Percentiles rank a stretch among this genome's conserved stretches.
These are phyloP conservation scores for Poeciliopsis gracilis DNA, from an alignment of 2,797 vertebrate genomes.

Conservation along the genomic window DNA sequence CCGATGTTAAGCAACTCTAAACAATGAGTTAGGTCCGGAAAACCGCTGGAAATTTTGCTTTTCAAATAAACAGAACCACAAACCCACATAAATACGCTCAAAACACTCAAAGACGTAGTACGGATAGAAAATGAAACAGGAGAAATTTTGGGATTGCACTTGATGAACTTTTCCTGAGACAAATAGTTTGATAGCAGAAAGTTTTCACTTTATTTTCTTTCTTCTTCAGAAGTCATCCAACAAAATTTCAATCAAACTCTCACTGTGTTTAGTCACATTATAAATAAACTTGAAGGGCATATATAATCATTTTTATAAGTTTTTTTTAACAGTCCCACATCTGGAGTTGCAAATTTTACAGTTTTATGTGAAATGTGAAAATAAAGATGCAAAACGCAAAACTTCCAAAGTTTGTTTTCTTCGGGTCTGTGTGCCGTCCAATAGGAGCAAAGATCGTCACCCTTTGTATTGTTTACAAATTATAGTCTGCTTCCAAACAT, in stretches of 20 bases:
- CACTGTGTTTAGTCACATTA: background rate
- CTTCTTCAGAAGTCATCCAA: background rate
- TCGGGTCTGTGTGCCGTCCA: no score
- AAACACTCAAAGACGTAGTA: background rate
- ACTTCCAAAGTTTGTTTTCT: no score
- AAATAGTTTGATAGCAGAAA: background rate
- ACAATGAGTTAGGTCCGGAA: fast-evolving
- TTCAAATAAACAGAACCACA: conserved; percentile 1
- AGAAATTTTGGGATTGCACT: background rate
- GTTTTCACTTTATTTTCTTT: background rate
- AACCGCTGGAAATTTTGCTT: conserved; percentile 28
- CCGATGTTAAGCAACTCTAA: conserved; percentile 30
- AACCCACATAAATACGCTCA: background rate
- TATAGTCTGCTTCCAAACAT: no score
- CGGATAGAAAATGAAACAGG: background rate
- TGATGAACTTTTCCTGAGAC: background rate
- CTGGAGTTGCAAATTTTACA: background rate
- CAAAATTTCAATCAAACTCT: background rate
- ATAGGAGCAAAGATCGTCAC: no score
- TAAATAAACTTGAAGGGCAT: background rate
- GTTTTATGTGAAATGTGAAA: no score
- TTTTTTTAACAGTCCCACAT: background rate
- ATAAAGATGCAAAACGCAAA: no score
- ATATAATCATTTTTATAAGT: background rate
- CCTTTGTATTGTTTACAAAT: no score